Base-by-base conservation (phyloP, 2,797 vertebrate species). In the Dendrocincla fuliginosa region DNA sequence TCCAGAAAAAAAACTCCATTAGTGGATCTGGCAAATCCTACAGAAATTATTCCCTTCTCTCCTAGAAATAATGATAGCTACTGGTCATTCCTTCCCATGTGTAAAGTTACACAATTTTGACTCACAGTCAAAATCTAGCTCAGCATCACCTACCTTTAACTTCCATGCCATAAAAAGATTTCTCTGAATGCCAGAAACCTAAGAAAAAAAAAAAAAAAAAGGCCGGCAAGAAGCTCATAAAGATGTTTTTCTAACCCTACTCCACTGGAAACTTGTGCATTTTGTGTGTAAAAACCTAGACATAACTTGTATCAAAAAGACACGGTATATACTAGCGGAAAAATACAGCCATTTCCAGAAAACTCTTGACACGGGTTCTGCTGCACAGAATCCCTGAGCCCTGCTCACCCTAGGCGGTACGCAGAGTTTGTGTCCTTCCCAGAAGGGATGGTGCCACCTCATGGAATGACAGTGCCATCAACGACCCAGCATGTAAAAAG, bases 311-410 rank as follows among this genome's bases (percentile, higher is more conserved):
- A 18, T 18, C 35, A 59, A 20, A 70, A 57, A 49, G 49, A 39
- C 59, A n/a, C 0, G 0, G n/a, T 9, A 8, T 11, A 24, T 8
- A 17, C 16, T 32, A 18, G 3, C 0, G 4, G 23, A 25, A 42
- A 47, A 79, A 53, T 2, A 20, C 14, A 63, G 27, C 9, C 17
- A 4, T 42, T 61, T 71, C 30, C 57, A 47, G 42, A 30, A n/a
- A 68, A 5, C 22, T 37, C 57, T 11, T 23, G 10, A 33, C 10
- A 5, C 2, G 32, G 4, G 17, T 5, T 28, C 35, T 2, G 2
- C 67, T 25, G 15, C 10, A 1, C 27, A 52, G 44, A 2, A 10
- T 9, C 27, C 3, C 64, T 2, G 6, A 12, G 12, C 37, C 35
- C 85, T 24, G 46, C 10, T 2, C 25, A 13, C 11, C 53, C 33